A percentile compares a stretch with the other conserved stretches of the same genome.
These are phyloP conservation scores for Plemyria rubiginata DNA, from an alignment of 2,888 invertebrate species.

Conservation along the genomic window DNA sequence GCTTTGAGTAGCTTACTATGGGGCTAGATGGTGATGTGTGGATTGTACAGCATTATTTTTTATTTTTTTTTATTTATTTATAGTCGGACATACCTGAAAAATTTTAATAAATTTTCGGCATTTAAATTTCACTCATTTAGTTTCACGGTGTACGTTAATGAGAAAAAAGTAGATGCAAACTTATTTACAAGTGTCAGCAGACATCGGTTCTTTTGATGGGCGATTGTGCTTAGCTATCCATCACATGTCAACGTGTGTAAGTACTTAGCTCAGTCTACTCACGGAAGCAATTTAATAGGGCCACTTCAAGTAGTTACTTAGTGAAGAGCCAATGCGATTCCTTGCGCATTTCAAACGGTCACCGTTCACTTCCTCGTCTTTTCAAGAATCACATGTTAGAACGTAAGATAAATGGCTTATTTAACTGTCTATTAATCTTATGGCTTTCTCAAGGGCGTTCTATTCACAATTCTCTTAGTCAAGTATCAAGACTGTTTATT, in stretches of 20 bases:
- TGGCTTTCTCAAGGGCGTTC: slow-evolving; percentile 41
- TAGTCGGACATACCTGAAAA: too few relatives aligned
- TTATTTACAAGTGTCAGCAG: too few relatives aligned
- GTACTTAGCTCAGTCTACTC: slow-evolving; percentile 8
- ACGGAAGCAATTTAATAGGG: slow-evolving; percentile 31
- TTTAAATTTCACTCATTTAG: too few relatives aligned
- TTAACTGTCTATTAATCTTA: slow-evolving; percentile 40
- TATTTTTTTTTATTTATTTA: too few relatives aligned
- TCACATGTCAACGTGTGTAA: background rate
- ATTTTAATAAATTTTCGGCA: too few relatives aligned
- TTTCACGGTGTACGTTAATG: too few relatives aligned
- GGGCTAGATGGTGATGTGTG: too few relatives aligned
- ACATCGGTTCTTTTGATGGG: too few relatives aligned
- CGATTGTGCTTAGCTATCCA: too few relatives aligned
- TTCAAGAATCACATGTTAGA: slow-evolving; percentile 36
- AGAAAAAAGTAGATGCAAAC: too few relatives aligned
- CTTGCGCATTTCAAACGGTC: slow-evolving; percentile 31
- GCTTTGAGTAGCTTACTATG: too few relatives aligned
- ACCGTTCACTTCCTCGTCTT: slow-evolving; percentile 41
- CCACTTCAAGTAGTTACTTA: slow-evolving; percentile 27
- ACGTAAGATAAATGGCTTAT: slow-evolving; percentile 34
- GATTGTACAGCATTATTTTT: too few relatives aligned
- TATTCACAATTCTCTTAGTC: slow-evolving; percentile 35
- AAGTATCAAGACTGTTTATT: slow-evolving; percentile 34
- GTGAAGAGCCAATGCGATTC: slow-evolving; percentile 30